Base-by-base conservation (phyloP, 2,888 invertebrate genomes). In the Tipula lateralis region DNA sequence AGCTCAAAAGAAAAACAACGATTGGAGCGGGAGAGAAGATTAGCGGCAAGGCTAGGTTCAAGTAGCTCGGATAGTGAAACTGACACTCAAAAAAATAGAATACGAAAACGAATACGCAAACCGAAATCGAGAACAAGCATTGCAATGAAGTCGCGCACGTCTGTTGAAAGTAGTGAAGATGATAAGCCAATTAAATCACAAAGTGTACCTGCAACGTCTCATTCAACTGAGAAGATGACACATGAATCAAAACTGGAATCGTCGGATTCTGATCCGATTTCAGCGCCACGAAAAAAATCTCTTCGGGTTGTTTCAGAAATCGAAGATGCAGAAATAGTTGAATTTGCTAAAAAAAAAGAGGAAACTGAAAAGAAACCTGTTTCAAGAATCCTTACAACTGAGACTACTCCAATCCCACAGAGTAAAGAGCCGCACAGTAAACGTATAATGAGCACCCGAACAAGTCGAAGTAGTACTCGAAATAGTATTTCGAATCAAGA, bases 11-110 rank as follows among this genome's bases (percentile, higher is more conserved):
- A 89, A 85, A 90, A 90, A 86, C 88, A 89, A 84, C 87, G 90
- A 0, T 85, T 87, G 30, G 87, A 89, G 36, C 88, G 88, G 84
- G 89, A 89, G 86, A 87, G 88, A 50, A 86, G 89, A 19, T 87
- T 89, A 29, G 89, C 89, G 1, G 89, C 89, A 2, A 87, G 90
- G 0, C 84, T 89, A 29, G 87, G 87, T 84, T 86, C 87, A 83
- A 91, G 91, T 44, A 92, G 92, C 87, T 90, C 90, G 4, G 92
- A 92, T 87, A 90, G 88, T 36, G 92, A 91, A 86, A 91, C 90
- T 34, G 89, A 86, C 84, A 30, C 83, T 19, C 30, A 16, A 32
- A 44, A 39, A 29, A 85, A 87, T 12, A 87, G 89, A 29, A 87
- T 88, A 7, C 89, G 89, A 84, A 89, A 89, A 85, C 87, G 85